Percentiles rank a stretch among this genome's conserved stretches.
Conservation (phyloP, 2,888 invertebrate genomes). For the Diadegma fenestrale region DNA sequence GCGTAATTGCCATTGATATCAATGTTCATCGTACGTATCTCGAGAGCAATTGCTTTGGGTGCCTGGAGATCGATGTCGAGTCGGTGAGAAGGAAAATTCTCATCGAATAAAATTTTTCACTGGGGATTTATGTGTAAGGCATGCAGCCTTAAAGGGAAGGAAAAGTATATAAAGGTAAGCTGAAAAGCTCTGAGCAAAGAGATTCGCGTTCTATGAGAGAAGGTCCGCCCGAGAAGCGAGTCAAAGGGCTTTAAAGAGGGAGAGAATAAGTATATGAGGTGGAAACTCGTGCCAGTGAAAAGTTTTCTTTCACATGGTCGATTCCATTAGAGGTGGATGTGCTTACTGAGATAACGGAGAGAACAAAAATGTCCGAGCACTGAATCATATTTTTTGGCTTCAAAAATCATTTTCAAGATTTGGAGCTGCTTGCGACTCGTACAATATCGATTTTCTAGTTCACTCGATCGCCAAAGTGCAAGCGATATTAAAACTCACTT, state of each 20-base stretch:
- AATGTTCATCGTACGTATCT: not conserved
- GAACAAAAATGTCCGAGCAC: not conserved
- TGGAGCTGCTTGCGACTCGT: not conserved
- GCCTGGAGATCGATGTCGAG: not conserved
- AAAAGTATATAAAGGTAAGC: constrained; percentile 17
- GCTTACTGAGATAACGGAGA: not conserved
- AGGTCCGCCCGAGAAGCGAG: not conserved
- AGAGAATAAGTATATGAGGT: constrained; percentile 23
- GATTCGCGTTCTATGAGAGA: not conserved
- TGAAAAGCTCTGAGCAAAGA: constrained; percentile 28
- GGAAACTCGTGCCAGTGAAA: constrained; percentile 26
- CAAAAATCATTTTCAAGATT: not conserved
- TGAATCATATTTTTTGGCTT: not conserved
- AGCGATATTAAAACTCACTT: too few species aligned
- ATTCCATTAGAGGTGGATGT: not conserved
- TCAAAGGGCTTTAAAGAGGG: constrained; percentile 11
- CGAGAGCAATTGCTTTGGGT: not conserved
- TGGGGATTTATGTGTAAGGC: not conserved
- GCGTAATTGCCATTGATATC: not conserved
- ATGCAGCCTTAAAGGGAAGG: constrained; percentile 39
- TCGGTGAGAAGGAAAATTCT: not conserved
- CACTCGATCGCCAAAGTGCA: too few species aligned
- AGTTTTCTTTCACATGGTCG: constrained; percentile 3
- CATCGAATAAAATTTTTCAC: constrained; percentile 1
- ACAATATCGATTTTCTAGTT: not conserved